phyloP scores from a whole-genome alignment of 2,113 vertebrate genomes.

The Sus scrofa region T2T-Sscrofa CM000826.6:50440001-50440500 shows the following conservation, averaged over 20 bases:
- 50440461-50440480: rapidly evolving
- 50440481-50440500: background rate
- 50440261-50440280: background rate
- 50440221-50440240: background rate
- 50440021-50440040: background rate
- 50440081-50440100: background rate
- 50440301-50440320: background rate
- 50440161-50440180: background rate
- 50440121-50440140: no score
- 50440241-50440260: background rate
- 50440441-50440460: background rate
- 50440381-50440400: background rate
- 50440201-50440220: rapidly evolving
- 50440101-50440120: background rate
- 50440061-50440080: background rate
- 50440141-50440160: background rate
- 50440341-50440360: background rate
- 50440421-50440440: background rate
- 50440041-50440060: no score
- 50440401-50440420: background rate
- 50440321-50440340: background rate
- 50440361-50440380: background rate
- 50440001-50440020: background rate
- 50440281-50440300: background rate
- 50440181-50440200: rapidly evolving